Conservation (phyloP, 2,797 vertebrate species). For the Pipistrellus pipistrellus region DNA sequence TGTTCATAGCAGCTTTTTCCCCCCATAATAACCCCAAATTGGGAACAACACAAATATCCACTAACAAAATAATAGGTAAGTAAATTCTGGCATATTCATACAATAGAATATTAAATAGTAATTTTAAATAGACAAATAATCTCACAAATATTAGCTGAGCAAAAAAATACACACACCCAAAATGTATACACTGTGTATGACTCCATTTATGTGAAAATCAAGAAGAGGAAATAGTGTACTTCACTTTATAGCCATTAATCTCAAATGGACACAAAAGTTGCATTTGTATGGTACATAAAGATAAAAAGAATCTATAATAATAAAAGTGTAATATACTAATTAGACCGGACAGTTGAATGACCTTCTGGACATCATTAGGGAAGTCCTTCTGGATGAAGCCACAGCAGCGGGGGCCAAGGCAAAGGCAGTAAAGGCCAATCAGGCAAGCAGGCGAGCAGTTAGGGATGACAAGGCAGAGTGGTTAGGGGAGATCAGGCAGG, state of each 20-base stretch:
- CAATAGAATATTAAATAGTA: neutral
- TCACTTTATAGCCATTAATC: conserved; percentile 5
- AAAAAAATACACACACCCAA: neutral
- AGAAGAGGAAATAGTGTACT: neutral
- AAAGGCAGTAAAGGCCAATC: too few species aligned
- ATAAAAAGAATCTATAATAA: neutral
- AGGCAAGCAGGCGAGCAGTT: too few species aligned
- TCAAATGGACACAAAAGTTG: neutral
- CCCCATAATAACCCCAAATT: neutral
- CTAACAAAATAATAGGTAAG: neutral
- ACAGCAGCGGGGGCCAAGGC: too few species aligned
- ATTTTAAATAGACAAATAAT: neutral
- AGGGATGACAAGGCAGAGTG: too few species aligned
- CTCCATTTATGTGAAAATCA: neutral
- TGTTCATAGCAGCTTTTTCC: neutral
- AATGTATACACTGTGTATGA: neutral
- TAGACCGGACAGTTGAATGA: too few species aligned
- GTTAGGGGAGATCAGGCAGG: too few species aligned
- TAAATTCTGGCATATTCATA: neutral
- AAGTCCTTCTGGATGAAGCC: too few species aligned
- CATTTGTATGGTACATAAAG: neutral
- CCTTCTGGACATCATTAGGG: too few species aligned
- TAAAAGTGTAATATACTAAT: too few species aligned
- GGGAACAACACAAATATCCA: neutral
- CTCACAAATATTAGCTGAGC: neutral